Evolutionary conservation across 2,888 invertebrate species (phyloP).

Genomic region (Luffia ferchaultella): DNA sequence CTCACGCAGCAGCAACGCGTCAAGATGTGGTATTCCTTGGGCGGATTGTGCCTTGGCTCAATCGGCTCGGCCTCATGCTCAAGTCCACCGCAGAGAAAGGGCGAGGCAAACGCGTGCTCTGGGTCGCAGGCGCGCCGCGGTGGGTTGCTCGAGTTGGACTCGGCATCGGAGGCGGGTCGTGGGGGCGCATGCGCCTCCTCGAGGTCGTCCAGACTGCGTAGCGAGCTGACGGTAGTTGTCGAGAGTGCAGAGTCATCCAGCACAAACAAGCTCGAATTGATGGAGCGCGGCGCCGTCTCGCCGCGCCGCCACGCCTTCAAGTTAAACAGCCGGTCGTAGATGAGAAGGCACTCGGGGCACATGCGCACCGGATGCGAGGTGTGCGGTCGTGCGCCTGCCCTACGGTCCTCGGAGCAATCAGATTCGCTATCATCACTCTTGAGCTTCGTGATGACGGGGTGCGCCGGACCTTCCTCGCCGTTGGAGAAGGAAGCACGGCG

Average conservation of each 20-base stretch:
- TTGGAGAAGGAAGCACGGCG: background rate
- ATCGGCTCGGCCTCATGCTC: constrained; percentile 15
- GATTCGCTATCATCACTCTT: constrained; percentile 4
- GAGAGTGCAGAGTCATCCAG: constrained; percentile 62
- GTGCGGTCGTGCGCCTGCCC: constrained; percentile 12
- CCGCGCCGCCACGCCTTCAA: constrained; percentile 14
- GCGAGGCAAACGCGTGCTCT: constrained; percentile 14
- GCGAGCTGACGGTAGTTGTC: constrained; percentile 59
- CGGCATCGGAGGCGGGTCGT: constrained; percentile 42
- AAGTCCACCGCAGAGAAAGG: constrained; percentile 32
- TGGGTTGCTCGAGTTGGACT: constrained; percentile 15
- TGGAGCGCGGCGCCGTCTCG: background rate
- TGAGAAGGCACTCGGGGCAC: constrained; percentile 32
- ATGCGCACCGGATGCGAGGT: constrained; percentile 18
- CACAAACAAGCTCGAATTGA: constrained; percentile 8
- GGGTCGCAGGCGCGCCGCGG: background rate
- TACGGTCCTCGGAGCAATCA: constrained; percentile 6
- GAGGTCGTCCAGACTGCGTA: constrained; percentile 68
- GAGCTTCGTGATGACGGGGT: background rate
- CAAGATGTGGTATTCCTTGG: constrained; percentile 36
- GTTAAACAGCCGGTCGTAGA: constrained; percentile 36
- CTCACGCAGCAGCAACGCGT: constrained; percentile 43
- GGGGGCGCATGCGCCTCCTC: constrained; percentile 27
- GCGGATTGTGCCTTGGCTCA: background rate
- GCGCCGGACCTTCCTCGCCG: background rate